Evolutionary conservation across 64 coral and sea anemone species (phyloP).

Genomic region (Stichodactyla mertensii): DNA sequence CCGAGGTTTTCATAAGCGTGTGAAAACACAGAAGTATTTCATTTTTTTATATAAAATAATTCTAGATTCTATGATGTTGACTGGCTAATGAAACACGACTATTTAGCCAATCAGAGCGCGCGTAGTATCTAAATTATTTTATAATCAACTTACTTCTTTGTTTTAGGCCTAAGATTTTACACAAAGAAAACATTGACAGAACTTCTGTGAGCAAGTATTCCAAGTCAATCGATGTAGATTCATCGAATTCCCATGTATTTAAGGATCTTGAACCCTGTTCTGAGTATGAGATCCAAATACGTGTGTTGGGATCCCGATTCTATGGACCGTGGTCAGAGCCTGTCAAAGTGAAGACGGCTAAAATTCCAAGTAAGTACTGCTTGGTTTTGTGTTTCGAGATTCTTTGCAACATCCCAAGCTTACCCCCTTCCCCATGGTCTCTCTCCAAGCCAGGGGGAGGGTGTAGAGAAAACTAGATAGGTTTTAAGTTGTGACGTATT

Average conservation of each 20-base stretch:
- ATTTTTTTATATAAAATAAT: no score
- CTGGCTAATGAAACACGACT: no score
- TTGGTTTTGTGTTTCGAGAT: not conserved
- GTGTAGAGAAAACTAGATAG: no score
- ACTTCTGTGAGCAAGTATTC: not conserved
- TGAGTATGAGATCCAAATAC: conserved; percentile 68
- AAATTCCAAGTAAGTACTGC: not conserved
- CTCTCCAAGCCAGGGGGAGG: no score
- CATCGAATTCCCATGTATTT: not conserved
- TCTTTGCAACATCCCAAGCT: not conserved
- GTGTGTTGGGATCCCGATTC: not conserved
- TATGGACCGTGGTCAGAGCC: conserved; percentile 22
- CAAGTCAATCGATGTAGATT: not conserved
- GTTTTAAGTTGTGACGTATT: no score
- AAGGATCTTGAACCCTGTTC: conserved; percentile 23
- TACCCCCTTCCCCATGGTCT: not conserved
- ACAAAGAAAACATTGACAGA: not conserved
- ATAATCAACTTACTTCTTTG: not conserved
- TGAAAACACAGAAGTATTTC: no score
- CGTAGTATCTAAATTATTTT: no score
- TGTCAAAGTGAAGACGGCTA: not conserved
- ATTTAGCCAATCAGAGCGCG: no score
- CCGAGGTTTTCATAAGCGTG: no score
- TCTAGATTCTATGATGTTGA: no score
- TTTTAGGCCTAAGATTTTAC: not conserved